A percentile compares a stretch with the other conserved stretches of the same genome.
Conservation (phyloP, 1,140 invertebrate species). For the Meloidogyne floridensis region DNA sequence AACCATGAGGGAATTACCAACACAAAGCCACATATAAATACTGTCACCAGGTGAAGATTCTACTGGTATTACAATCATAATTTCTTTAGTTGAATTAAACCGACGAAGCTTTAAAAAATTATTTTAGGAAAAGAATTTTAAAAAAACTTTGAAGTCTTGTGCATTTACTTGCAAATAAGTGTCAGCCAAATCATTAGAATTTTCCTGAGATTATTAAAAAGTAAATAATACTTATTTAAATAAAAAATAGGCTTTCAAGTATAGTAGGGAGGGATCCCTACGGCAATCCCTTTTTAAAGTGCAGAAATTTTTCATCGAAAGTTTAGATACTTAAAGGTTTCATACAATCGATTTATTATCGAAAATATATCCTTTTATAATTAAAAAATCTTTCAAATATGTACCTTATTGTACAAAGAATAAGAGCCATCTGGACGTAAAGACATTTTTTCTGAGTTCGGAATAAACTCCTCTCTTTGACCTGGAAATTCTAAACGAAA, state of each 20-base stretch:
- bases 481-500: constrained; percentile 1
- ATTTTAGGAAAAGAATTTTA: background rate
- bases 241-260: no score
- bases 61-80: constrained; percentile 10
- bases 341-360: no score
- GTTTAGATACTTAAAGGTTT: no score
- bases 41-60: background rate
- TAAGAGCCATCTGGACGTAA: constrained; percentile 11
- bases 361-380: no score
- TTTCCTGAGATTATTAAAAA: no score
- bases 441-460: background rate
- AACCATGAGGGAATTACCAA: constrained; percentile 19
- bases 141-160: constrained; percentile 28
- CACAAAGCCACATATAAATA: constrained; percentile 25
- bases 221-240: no score
- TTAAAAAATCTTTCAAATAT: no score
- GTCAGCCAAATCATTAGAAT: no score
- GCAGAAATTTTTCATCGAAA: no score
- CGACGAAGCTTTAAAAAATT: constrained; percentile 11
- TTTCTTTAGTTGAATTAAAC: constrained; percentile 14
- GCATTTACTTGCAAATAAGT: constrained; percentile 23
- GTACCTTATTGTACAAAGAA: background rate
- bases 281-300: no score
- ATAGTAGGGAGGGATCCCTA: no score
- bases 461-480: constrained; percentile 25